Evolutionary conservation across 2,888 invertebrate species (phyloP).

Genomic region (Deroplatys truncata): DNA sequence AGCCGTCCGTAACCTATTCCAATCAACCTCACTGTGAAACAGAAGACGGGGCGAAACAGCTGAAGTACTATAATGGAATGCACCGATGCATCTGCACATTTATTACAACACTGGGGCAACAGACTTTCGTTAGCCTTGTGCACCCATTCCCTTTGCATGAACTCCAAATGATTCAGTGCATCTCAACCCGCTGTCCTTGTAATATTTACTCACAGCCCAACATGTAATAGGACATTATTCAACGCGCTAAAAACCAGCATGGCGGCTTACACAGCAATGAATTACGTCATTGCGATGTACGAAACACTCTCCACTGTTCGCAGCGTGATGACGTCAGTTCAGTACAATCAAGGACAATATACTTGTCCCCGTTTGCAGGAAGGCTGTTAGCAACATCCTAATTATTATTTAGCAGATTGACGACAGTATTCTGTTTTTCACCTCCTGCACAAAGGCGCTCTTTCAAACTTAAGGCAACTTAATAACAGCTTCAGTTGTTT

Average conservation of each 20-base stretch:
- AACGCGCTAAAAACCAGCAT: background rate
- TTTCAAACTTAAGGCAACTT: background rate
- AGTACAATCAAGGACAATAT: background rate
- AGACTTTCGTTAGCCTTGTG: background rate
- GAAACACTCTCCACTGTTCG: background rate
- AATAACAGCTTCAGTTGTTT: background rate
- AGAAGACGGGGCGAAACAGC: no score
- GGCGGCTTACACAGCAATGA: background rate
- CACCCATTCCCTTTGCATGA: background rate
- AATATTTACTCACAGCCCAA: background rate
- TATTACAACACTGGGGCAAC: no score
- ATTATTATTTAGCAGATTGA: background rate
- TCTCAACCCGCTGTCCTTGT: background rate
- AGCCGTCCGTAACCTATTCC: no score
- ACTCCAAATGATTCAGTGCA: background rate
- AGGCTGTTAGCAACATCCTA: background rate
- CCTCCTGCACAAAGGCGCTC: background rate
- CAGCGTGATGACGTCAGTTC: background rate
- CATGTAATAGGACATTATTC: background rate
- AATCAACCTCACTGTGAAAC: no score
- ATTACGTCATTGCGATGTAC: background rate
- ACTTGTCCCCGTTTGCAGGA: background rate
- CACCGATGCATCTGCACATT: no score
- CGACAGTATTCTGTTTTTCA: background rate
- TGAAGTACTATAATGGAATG: no score